These are phyloP conservation scores for Ammodytes dubius DNA, from an alignment of 2,113 vertebrate genomes.

Conservation along the genomic window DNA sequence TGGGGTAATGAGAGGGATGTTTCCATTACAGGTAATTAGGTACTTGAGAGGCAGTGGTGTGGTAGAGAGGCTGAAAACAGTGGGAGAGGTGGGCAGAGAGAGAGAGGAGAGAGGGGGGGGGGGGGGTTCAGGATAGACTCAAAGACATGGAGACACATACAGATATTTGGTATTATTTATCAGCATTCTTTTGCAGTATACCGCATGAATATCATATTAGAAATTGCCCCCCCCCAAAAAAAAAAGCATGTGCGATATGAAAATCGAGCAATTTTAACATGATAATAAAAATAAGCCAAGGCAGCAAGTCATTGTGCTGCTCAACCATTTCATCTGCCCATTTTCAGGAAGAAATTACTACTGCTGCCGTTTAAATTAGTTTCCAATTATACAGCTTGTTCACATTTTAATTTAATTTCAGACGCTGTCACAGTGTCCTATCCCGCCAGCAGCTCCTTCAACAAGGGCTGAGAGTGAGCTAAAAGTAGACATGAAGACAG, in stretches of 20 bases:
- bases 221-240: neutral
- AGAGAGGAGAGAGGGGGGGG: neutral
- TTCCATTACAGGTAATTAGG: constrained; percentile 89
- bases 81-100: constrained; percentile 53
- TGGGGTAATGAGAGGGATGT: constrained; percentile 88
- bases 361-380: constrained; percentile 53
- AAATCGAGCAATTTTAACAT: constrained; percentile 27
- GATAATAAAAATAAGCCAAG: constrained; percentile 10
- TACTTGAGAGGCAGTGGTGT: constrained; percentile 82
- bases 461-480: constrained; percentile 12
- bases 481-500: constrained; percentile 26
- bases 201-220: constrained; percentile 19
- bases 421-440: constrained; percentile 46
- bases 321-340: constrained; percentile 45
- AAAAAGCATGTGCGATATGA: constrained; percentile 3
- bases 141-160: constrained; percentile 55
- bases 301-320: constrained; percentile 42
- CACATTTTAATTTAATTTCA: constrained; percentile 71
- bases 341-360: constrained; percentile 55
- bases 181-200: constrained; percentile 34
- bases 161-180: constrained; percentile 48
- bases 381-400: constrained; percentile 62
- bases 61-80: constrained; percentile 74
- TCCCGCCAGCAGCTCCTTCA: constrained; percentile 37
- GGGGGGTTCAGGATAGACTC: constrained; percentile 44